Conservation (phyloP, 2,113 vertebrate genomes). For the Dipodomys stephensi region DNA sequence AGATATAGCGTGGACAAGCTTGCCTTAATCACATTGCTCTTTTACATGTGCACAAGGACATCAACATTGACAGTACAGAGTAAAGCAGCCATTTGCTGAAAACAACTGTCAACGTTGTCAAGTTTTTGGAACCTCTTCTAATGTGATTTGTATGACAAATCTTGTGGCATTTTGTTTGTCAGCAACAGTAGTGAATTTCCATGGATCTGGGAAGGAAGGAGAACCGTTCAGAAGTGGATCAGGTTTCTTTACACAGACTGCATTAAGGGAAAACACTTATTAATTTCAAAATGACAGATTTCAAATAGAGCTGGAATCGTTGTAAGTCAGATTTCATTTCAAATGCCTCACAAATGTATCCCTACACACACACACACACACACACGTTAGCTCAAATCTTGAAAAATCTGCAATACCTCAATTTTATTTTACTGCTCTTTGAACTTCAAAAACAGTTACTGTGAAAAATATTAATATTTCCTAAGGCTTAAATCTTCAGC, state of each 20-base stretch:
- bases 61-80: conserved; percentile 90
- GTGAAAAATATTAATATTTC: conserved; percentile 47
- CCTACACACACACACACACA: too few species aligned
- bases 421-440: conserved; percentile 62
- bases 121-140: conserved; percentile 88
- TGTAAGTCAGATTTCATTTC: conserved; percentile 58
- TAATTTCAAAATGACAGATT: conserved; percentile 77
- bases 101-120: conserved; percentile 91
- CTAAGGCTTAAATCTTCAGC: conserved; percentile 9
- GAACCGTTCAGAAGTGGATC: conserved; percentile 67
- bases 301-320: conserved; percentile 62
- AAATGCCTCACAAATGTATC: neutral
- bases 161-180: conserved; percentile 86
- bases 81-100: conserved; percentile 90
- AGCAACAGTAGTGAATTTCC: conserved; percentile 82
- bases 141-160: conserved; percentile 87
- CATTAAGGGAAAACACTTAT: conserved; percentile 73
- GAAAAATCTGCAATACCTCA: neutral
- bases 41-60: conserved; percentile 90
- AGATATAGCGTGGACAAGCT: conserved; percentile 89
- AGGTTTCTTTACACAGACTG: conserved; percentile 77
- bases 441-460: conserved; percentile 57
- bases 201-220: conserved; percentile 75
- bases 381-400: conserved; percentile 31
- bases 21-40: conserved; percentile 91